Percentiles rank a stretch among this genome's conserved stretches.
Conservation (phyloP, 2,113 vertebrate genomes). For the Orientallactaga bullata region DNA sequence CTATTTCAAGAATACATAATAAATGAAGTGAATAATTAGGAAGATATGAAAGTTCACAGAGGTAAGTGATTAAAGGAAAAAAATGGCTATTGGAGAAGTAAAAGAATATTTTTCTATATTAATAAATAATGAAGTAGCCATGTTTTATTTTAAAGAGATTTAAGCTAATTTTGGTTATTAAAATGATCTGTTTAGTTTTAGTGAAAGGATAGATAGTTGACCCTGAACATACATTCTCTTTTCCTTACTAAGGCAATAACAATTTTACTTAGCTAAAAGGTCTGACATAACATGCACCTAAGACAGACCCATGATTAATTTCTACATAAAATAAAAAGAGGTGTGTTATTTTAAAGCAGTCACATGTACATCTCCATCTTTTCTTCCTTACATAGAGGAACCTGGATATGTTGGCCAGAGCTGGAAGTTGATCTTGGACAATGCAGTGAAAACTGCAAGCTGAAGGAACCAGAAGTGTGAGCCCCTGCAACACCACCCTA, state of each 20-base stretch:
- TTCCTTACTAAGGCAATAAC: not conserved
- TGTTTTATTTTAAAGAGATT: conserved; percentile 38
- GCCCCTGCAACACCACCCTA: rapidly evolving
- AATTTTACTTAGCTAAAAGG: not conserved
- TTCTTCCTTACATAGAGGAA: not conserved
- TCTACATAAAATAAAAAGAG: not conserved
- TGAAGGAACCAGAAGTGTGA: not conserved
- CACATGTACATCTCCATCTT: not conserved
- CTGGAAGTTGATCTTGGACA: not conserved
- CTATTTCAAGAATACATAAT: conserved; percentile 6
- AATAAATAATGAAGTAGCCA: not conserved
- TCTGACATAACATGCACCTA: not conserved
- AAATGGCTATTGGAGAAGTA: not conserved
- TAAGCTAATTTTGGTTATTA: conserved; percentile 13
- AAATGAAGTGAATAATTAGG: conserved; percentile 14
- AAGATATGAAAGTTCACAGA: conserved; percentile 2
- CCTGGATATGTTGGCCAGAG: not conserved
- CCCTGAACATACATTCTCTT: not conserved
- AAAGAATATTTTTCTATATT: not conserved
- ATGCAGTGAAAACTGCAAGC: not conserved
- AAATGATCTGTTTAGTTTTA: conserved; percentile 3
- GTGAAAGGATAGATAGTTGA: not conserved
- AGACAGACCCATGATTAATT: not conserved
- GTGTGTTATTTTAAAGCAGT: not conserved
- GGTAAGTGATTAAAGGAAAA: conserved; percentile 3